A percentile compares a stretch with the other conserved stretches of the same genome.
These are phyloP conservation scores for Ligdia adustata DNA, from an alignment of 2,888 invertebrate genomes.

Conservation along the genomic window DNA sequence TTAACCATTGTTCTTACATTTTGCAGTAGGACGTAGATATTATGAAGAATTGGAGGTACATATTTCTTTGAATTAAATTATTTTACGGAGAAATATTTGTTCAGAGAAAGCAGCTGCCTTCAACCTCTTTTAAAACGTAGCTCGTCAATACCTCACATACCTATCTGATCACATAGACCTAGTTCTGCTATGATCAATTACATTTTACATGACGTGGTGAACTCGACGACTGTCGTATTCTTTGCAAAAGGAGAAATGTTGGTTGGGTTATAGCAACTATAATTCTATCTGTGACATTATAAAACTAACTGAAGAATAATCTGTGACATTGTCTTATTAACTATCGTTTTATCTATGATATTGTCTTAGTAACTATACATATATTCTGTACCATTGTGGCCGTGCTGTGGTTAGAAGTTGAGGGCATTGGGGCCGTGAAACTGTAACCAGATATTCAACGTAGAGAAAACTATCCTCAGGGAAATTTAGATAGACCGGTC, in stretches of 20 bases:
- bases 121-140: constrained; percentile 15
- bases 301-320: neutral
- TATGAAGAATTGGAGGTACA: too few relatives aligned
- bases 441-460: constrained; percentile 2
- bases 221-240: constrained; percentile 33
- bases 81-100: constrained; percentile 1
- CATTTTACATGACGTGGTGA: constrained; percentile 49
- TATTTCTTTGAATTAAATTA: too few relatives aligned
- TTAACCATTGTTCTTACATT: too few relatives aligned
- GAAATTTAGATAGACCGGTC: constrained; percentile 1
- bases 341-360: neutral
- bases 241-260: constrained; percentile 34
- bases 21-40: too few relatives aligned
- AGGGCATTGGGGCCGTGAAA: constrained; percentile 6
- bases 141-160: constrained; percentile 39
- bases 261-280: constrained; percentile 17
- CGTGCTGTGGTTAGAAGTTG: constrained; percentile 17
- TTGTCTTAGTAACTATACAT: neutral
- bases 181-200: constrained; percentile 49
- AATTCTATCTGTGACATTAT: neutral
- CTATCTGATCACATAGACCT: constrained; percentile 38
- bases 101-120: neutral
- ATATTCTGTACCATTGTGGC: constrained; percentile 3
- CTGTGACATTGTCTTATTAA: neutral
- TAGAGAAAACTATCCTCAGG: neutral